A percentile compares a stretch with the other conserved stretches of the same genome.
These are phyloP conservation scores for Coptodon bakossiorum DNA, from an alignment of 2,113 vertebrate genomes.

Conservation along the genomic window DNA sequence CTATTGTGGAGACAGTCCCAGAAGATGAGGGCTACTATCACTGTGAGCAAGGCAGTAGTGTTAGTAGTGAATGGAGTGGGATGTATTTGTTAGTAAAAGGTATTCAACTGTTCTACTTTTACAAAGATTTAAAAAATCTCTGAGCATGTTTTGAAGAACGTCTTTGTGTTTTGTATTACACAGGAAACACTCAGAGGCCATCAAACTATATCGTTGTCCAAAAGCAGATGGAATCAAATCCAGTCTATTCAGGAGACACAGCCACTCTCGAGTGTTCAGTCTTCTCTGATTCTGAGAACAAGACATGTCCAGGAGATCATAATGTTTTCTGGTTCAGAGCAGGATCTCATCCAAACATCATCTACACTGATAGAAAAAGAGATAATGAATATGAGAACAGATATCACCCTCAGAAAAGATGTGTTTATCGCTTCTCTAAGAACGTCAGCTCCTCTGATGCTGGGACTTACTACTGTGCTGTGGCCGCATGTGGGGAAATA, in stretches of 20 bases:
- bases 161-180: neutral
- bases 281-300: neutral
- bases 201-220: slow-evolving; percentile 1
- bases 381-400: neutral
- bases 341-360: neutral
- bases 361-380: neutral
- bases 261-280: slow-evolving; percentile 25
- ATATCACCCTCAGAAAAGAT: neutral
- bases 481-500: slow-evolving; percentile 10
- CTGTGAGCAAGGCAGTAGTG: neutral
- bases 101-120: neutral
- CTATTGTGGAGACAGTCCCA: neutral
- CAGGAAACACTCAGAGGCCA: neutral
- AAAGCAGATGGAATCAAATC: neutral
- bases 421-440: neutral
- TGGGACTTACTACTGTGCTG: slow-evolving; percentile 28
- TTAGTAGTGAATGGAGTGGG: neutral
- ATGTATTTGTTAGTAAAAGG: neutral
- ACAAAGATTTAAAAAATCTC: accelerated
- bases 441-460: neutral
- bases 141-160: neutral
- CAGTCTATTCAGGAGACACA: neutral
- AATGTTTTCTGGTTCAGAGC: slow-evolving; percentile 31
- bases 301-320: neutral
- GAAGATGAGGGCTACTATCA: neutral